These are phyloP conservation scores for Platerodrilus igneus DNA, from an alignment of 2,888 invertebrate genomes.

Conservation along the genomic window DNA sequence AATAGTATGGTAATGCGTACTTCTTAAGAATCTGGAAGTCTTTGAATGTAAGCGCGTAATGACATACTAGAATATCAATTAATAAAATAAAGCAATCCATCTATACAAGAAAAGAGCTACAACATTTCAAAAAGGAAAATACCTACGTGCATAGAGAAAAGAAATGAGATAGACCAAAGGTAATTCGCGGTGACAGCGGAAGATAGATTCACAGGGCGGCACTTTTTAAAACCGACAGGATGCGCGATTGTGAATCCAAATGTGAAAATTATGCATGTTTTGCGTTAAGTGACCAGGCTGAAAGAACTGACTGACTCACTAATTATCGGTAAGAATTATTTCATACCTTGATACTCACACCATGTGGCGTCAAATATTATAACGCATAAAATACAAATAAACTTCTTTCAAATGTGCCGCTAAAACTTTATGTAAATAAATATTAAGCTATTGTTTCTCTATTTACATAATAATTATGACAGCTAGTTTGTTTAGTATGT, in stretches of 20 bases:
- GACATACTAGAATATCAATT: conserved; percentile 8
- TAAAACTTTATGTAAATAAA: conserved; percentile 11
- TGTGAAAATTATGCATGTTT: conserved; percentile 44
- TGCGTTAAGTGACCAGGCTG: conserved; percentile 38
- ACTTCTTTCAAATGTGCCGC: conserved; percentile 9
- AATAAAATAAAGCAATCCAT: conserved; percentile 30
- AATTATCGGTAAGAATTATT: conserved; percentile 42
- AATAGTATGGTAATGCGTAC: conserved; percentile 20
- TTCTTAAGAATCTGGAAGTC: conserved; percentile 17
- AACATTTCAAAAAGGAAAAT: conserved; percentile 17
- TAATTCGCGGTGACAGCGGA: conserved; percentile 13
- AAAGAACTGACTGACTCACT: conserved; percentile 38
- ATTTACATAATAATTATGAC: no score
- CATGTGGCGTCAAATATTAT: conserved; percentile 35
- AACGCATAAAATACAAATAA: conserved; percentile 30
- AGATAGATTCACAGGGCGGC: conserved; percentile 18
- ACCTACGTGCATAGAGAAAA: conserved; percentile 13
- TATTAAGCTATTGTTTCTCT: no score
- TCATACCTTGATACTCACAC: conserved; percentile 42
- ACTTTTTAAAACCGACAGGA: conserved; percentile 32
- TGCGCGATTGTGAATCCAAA: conserved; percentile 42
- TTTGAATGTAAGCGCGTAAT: conserved; percentile 3
- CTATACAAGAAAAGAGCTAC: conserved; percentile 18
- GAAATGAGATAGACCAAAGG: conserved; percentile 14
- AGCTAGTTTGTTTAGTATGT: no score